phyloP scores from a whole-genome alignment of 2,888 invertebrate genomes.

The Cosmorhoe ocellata region DNA sequence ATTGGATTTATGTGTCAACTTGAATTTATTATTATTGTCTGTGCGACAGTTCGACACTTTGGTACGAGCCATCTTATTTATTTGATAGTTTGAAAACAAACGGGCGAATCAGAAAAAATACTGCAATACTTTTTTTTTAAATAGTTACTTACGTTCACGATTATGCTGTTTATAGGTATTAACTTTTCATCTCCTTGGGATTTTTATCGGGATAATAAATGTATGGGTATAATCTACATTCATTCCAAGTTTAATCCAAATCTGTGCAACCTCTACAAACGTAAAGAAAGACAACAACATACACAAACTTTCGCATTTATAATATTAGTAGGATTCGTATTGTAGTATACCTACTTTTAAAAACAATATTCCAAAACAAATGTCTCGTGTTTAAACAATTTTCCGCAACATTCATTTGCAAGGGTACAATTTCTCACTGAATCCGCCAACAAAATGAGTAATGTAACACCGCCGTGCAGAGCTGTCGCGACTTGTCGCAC shows the following conservation, averaged over 20 bases:
- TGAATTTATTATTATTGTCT: slow-evolving; percentile 31
- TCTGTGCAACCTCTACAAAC: too few relatives aligned
- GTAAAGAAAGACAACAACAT: too few relatives aligned
- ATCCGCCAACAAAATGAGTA: slow-evolving; percentile 26
- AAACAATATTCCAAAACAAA: not conserved
- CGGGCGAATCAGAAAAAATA: too few relatives aligned
- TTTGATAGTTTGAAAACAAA: slow-evolving; percentile 25
- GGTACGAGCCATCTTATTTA: slow-evolving; percentile 23
- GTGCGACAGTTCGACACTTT: slow-evolving; percentile 32
- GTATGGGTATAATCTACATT: too few relatives aligned
- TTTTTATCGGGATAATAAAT: too few relatives aligned
- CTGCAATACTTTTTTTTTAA: slow-evolving; percentile 1
- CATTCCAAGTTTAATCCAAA: too few relatives aligned
- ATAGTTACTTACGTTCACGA: not conserved
- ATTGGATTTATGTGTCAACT: slow-evolving; percentile 13
- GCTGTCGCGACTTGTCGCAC: slow-evolving; percentile 41
- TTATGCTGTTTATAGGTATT: too few relatives aligned
- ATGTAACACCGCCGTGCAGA: slow-evolving; percentile 21
- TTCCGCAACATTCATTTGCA: slow-evolving; percentile 24
- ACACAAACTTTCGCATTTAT: too few relatives aligned
- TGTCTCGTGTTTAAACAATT: slow-evolving; percentile 15
- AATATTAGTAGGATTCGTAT: too few relatives aligned
- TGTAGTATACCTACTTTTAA: too few relatives aligned
- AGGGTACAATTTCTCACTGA: slow-evolving; percentile 25
- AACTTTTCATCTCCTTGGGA: too few relatives aligned